These are phyloP conservation scores for Arrhamphus sclerolepis DNA, from an alignment of 2,797 vertebrate genomes.

Conservation along the genomic window DNA sequence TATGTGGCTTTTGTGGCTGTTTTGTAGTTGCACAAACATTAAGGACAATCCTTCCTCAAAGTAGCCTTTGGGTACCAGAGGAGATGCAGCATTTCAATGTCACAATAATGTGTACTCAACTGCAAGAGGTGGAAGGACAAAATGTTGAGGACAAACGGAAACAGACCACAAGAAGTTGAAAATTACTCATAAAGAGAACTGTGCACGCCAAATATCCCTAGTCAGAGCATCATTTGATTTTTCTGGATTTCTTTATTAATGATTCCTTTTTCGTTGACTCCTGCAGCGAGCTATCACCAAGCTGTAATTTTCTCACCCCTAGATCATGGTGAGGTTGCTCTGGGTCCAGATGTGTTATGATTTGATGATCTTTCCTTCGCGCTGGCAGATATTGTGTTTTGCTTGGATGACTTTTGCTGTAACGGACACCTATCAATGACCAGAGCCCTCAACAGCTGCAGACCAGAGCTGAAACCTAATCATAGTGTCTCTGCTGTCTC, in stretches of 20 bases:
- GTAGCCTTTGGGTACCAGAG: slow-evolving; percentile 32
- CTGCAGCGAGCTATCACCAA: neutral
- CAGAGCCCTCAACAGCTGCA: slow-evolving; percentile 70
- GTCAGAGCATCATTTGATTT: neutral
- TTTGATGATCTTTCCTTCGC: slow-evolving; percentile 62
- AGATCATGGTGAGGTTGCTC: slow-evolving; percentile 40
- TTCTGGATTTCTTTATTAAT: neutral
- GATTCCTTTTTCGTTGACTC: neutral
- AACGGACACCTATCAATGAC: slow-evolving; percentile 64
- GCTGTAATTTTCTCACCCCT: neutral
- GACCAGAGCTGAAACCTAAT: slow-evolving; percentile 68
- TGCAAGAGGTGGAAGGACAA: slow-evolving; percentile 32
- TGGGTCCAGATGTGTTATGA: slow-evolving; percentile 66
- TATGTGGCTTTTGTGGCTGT: slow-evolving; percentile 41
- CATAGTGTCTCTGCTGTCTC: slow-evolving; percentile 62
- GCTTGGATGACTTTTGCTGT: slow-evolving; percentile 69
- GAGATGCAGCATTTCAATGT: slow-evolving; percentile 48
- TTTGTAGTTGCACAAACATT: slow-evolving; percentile 59
- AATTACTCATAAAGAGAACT: no score
- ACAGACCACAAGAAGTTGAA: slow-evolving; percentile 3
- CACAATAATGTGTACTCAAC: slow-evolving; percentile 52
- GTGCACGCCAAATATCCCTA: no score
- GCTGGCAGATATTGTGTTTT: slow-evolving; percentile 70
- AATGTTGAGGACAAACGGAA: slow-evolving; percentile 10
- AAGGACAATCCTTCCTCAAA: slow-evolving; percentile 36